Base-by-base conservation (phyloP, 2,797 vertebrate genomes). In the Enteromius afrohamiltoni region DNA sequence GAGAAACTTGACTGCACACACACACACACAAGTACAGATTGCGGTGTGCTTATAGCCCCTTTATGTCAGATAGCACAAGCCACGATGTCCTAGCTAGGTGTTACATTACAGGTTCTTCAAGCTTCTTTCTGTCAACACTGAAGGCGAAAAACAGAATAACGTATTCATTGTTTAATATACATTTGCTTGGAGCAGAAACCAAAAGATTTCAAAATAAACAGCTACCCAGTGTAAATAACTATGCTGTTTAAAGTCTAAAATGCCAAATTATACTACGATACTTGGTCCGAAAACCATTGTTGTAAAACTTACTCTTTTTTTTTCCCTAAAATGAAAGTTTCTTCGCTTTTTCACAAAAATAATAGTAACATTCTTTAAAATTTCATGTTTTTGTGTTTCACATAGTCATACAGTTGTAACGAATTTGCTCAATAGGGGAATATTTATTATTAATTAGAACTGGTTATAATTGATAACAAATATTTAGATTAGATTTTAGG, bases 41-140 rank as follows among this genome's bases (percentile, higher is more conserved):
- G 37, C 13, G 5, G 45, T 80, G 49, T 53, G 74, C 73, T 86
- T 77, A 81, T 64, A 64, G 70, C 10, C 67, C 58, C 68, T 87
- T 78, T 67, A 85, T 83, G 69, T 74, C 16, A 40, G 53, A 21
- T 16, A 19, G 40, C 81, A 77, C 58, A 79, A 77, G 47, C 31
- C 45, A 51, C 37, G 16, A 26, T 60, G 21, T 34, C 37, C 42
- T 42, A 76, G 42, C 37, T 64, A 77, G 21, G 11, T 4, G 14
- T 76, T 3, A 40, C 31, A 75, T 40, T 1, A 55, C 73, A 58
- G 6, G 21, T 26, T 76, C 7, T 26, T 34, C 21, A 6, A 34
- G 23, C 51, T 16, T 76, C 21, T 53, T 55, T 75, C 51, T 34
- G 73, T 55, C 21, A 21, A 75, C 26, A 7, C 29, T 34, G 17